Conservation (phyloP, 1,140 invertebrate genomes). For the Leptinotarsa texana region DNA sequence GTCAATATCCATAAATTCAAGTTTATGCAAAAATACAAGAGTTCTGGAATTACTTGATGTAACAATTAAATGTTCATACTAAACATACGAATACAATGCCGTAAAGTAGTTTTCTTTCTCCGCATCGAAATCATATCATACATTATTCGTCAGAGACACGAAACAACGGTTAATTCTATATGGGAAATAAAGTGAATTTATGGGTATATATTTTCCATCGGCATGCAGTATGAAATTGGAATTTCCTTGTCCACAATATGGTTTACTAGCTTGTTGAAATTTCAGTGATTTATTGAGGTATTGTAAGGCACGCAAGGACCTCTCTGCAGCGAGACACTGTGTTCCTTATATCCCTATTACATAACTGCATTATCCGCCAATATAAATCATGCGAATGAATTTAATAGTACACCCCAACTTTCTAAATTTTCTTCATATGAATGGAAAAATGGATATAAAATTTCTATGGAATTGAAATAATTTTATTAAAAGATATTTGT, state of each 20-base stretch:
- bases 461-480: not conserved
- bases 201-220: not conserved
- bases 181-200: not conserved
- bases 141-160: not conserved
- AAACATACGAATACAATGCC: not conserved
- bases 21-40: too few species aligned
- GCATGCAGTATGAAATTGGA: not conserved
- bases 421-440: not conserved
- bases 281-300: not conserved
- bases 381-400: not conserved
- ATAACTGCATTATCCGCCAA: not conserved
- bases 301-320: not conserved
- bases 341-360: not conserved
- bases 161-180: constrained; percentile 1
- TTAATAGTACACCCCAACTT: not conserved
- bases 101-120: not conserved
- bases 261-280: not conserved
- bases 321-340: not conserved
- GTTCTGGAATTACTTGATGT: too few species aligned
- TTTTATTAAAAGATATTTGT: not conserved
- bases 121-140: not conserved
- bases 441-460: not conserved
- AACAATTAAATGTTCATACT: not conserved
- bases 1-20: too few species aligned
- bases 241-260: not conserved